Conservation (phyloP, 2,797 vertebrate genomes). For the Sebastes variabilis region DNA sequence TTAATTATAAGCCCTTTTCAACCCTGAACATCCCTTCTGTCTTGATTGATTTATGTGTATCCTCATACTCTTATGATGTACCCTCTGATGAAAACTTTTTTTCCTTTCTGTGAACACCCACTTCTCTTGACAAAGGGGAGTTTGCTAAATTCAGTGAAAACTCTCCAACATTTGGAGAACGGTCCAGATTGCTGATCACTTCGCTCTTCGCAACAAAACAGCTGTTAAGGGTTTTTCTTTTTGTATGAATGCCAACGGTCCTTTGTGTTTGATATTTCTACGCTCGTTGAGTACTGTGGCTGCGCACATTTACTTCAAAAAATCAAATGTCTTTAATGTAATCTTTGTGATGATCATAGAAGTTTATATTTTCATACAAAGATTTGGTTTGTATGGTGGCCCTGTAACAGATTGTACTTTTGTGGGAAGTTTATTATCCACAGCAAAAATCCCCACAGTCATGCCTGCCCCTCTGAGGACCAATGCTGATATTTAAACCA, state of each 20-base stretch:
- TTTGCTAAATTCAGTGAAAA: constrained; percentile 84
- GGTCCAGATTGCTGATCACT: constrained; percentile 75
- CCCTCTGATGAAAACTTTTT: not conserved
- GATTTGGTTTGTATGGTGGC: constrained; percentile 88
- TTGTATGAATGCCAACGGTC: constrained; percentile 31
- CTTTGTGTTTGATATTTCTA: constrained; percentile 50
- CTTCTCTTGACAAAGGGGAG: constrained; percentile 87
- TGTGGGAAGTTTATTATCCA: constrained; percentile 82
- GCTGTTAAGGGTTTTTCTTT: constrained; percentile 15
- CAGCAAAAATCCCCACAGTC: constrained; percentile 11
- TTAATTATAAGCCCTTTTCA: constrained; percentile 62
- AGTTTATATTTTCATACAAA: constrained; percentile 97
- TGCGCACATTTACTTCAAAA: constrained; percentile 87
- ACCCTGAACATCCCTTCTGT: constrained; percentile 44
- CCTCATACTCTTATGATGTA: not conserved
- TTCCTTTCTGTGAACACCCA: not conserved
- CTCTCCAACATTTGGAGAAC: constrained; percentile 94
- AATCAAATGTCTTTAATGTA: constrained; percentile 87
- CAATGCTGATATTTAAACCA: constrained; percentile 32
- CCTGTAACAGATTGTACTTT: constrained; percentile 81
- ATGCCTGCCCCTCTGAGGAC: constrained; percentile 23
- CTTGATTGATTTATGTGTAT: constrained; percentile 43
- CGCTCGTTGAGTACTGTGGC: constrained; percentile 44
- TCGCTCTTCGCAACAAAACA: constrained; percentile 71
- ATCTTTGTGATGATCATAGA: constrained; percentile 87